Base-by-base conservation (phyloP, 2,113 vertebrate genomes). In the Panthera tigris region DNA sequence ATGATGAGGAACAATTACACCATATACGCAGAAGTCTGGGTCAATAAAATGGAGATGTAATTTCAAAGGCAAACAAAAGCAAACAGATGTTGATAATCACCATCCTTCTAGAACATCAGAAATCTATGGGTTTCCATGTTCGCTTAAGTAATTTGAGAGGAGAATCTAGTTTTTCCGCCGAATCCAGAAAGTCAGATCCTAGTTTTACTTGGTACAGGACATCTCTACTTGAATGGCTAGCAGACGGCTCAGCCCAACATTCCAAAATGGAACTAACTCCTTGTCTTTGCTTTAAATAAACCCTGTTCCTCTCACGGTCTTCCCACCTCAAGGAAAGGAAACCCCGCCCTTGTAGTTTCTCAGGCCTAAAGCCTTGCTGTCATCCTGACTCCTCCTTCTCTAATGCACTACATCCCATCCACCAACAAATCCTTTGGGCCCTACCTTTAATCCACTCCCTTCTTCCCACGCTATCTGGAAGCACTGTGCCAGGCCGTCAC, bases 1-100 rank as follows among this genome's bases (percentile, higher is more conserved):
- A 23, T 57, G 63, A 92, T 71, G 29, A 94, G 27, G 27, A 90
- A 33, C 25, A 41, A 36, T 79, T 61, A 81, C 11, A 45, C 19
- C n/a, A 10, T 25, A 10, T 45, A 21, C 39, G 50, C 39, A 68
- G 91, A 71, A 36, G 13, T 45, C 57, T 87, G 45, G 52, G 31
- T 71, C 48, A 74, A 74, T 93, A 92, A 68, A 91, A 80, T 48
- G n/a, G 50, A 91, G 73, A 78, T 69, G 7, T 16, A 14, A 74
- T 95, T 96, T 85, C 80, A 94, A 94, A 65, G 63, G 41, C 1
- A 88, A 96, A 84, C 16, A 18, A 68, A 93, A 94, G 57, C 27
- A 48, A 89, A 84, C 25, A 91, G 29, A 79, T 71, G 39, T 18
- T 71, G 50, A 52, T 76, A 88, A 85, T 87, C 36, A 80, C 3